Evolutionary conservation across 2,888 invertebrate genomes (phyloP).

Genomic region (Tenodera sinensis): DNA sequence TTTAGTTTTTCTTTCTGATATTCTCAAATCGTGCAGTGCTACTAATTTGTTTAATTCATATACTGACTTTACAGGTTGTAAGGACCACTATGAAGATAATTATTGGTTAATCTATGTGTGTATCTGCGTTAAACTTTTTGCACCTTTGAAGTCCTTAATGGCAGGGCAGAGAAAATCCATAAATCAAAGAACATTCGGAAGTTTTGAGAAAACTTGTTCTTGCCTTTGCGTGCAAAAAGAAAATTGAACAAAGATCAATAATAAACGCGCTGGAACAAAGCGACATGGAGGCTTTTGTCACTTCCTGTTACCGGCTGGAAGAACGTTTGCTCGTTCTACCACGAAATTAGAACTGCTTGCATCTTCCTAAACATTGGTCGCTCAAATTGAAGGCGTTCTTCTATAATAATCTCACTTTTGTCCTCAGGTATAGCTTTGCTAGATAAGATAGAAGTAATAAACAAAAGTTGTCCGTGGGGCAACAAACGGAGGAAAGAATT

Average conservation of each 20-base stretch:
- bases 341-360: background rate
- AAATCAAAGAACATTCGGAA: too few species aligned
- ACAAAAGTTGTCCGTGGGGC: background rate
- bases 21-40: too few species aligned
- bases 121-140: too few species aligned
- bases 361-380: too few species aligned
- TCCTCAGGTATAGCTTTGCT: background rate
- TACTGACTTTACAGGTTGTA: too few species aligned
- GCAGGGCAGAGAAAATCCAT: too few species aligned
- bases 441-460: background rate
- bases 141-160: too few species aligned
- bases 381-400: background rate
- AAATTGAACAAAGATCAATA: background rate
- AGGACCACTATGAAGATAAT: too few species aligned
- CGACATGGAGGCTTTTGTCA: background rate
- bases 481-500: background rate
- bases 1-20: too few species aligned
- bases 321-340: background rate
- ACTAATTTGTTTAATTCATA: too few species aligned
- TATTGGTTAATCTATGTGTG: too few species aligned
- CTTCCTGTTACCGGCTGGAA: background rate
- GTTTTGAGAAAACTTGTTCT: too few species aligned
- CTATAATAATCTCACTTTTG: background rate
- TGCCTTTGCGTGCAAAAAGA: background rate
- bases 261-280: background rate